Base-by-base conservation (phyloP, 2,113 vertebrate genomes). In the Corythornis vintsioides region DNA sequence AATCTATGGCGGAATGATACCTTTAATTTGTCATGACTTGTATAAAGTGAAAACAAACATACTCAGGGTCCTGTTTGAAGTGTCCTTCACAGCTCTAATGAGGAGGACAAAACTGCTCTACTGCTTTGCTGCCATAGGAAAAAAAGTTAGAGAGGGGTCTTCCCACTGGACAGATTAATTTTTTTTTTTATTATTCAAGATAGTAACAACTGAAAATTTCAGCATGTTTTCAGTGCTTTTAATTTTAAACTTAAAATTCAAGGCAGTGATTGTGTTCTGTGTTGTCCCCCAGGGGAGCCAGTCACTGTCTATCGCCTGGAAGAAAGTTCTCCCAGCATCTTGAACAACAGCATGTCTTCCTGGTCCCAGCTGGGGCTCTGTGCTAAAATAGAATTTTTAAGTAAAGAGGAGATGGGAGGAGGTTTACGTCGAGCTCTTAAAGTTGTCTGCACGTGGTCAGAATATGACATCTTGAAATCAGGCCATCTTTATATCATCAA, bases 291-390 rank as follows among this genome's bases (percentile, higher is more conserved):
- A 99, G 99, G 99, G 56, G 99, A 99, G 83, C 98, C 99, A 15
- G 99, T 99, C 92, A 99, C 99, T 2, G 99, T 99, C 93, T 99
- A 99, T 96, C 98, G 99, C 31, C 98, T 99, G 70, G 99, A 99
- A 92, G 99, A 99, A 96, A 99, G 99, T 75, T 99, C 99, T 45
- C 99, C 99, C 69, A 99, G 96, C 97, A 99, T 98, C 75, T 97
- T 99, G 95, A 99, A 99, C 97, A 99, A 99, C 97, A 99, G 99
- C 98, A 99, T 99, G 99, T 99, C 99, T 45, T 99, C 99, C 83
- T 99, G 99, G 99, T 98, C 99, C 57, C 99, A 99, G 42, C 97
- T 98, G n/a, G 99, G 99, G 16, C 98, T 99, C 53, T 99, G 98
- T 94, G 99, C 99, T 87, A 99, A 99, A 96, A 99, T 99, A 24